phyloP scores from a whole-genome alignment of 2,888 invertebrate species.

The Vesta saturnalis region DNA sequence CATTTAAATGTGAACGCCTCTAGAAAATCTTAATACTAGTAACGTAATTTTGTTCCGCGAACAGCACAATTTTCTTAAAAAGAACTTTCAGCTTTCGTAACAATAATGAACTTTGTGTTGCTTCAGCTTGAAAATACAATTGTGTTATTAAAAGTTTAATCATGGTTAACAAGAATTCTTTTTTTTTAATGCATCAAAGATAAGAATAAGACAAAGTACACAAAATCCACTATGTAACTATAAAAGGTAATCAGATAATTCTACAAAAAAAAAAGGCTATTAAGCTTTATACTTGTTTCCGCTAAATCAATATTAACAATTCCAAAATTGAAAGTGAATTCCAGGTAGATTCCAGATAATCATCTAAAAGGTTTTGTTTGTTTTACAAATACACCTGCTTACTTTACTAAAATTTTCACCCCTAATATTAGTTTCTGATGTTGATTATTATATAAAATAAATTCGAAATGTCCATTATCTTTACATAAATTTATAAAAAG shows the following conservation, averaged over 20 bases:
- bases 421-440: not conserved
- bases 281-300: not conserved
- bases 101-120: slow-evolving; percentile 21
- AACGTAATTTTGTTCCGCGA: slow-evolving; percentile 39
- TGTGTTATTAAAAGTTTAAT: slow-evolving; percentile 18
- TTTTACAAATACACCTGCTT: slow-evolving; percentile 13
- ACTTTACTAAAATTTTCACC: not conserved
- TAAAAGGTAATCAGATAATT: slow-evolving; percentile 9
- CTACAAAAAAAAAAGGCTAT: not conserved
- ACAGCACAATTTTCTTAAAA: slow-evolving; percentile 36
- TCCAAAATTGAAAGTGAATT: not conserved
- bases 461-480: too few relatives aligned
- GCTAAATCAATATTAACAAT: slow-evolving; percentile 8
- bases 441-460: not conserved
- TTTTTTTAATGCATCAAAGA: too few relatives aligned
- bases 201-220: too few relatives aligned
- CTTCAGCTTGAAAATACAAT: slow-evolving; percentile 19
- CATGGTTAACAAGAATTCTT: not conserved
- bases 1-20: slow-evolving; percentile 48
- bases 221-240: not conserved
- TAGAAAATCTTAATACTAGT: slow-evolving; percentile 39
- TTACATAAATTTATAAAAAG: too few relatives aligned
- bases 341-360: slow-evolving; percentile 7
- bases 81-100: slow-evolving; percentile 13
- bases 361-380: slow-evolving; percentile 15